Conservation (phyloP, 2,888 invertebrate species). For the Agrotis puta region DNA sequence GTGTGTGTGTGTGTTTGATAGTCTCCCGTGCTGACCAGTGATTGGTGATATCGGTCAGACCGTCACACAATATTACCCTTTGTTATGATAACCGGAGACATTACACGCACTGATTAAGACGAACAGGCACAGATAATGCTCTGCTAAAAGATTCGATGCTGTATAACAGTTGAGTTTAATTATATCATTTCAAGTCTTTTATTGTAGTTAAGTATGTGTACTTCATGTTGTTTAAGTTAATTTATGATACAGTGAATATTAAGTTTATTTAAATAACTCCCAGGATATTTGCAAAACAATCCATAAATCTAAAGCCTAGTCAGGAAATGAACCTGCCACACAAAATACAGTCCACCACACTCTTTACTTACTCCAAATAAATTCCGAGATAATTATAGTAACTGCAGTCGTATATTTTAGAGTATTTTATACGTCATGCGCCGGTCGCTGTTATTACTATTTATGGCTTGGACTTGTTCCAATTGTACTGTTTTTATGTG, state of each 20-base stretch:
- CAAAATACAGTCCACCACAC: not conserved
- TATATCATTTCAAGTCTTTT: no score
- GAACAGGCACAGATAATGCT: not conserved
- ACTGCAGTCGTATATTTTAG: constrained; percentile 39
- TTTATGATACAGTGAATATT: no score
- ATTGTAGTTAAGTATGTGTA: no score
- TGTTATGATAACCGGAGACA: not conserved
- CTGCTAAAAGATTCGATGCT: not conserved
- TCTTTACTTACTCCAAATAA: constrained; percentile 20
- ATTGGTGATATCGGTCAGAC: constrained; percentile 4
- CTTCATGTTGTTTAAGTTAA: no score
- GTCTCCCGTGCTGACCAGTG: not conserved
- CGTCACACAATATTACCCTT: no score
- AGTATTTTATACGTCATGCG: constrained; percentile 52
- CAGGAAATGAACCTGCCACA: not conserved
- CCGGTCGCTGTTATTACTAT: constrained; percentile 50
- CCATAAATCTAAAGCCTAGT: not conserved
- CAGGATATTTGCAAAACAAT: no score
- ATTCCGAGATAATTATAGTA: constrained; percentile 25
- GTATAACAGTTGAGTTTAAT: not conserved
- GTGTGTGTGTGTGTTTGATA: not conserved
- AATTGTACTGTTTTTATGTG: constrained; percentile 31
- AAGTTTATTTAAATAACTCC: no score
- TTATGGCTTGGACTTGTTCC: constrained; percentile 51
- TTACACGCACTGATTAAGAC: not conserved